Base-by-base conservation (phyloP, 2,797 vertebrate species). In the Gallinago nigripennis region DNA sequence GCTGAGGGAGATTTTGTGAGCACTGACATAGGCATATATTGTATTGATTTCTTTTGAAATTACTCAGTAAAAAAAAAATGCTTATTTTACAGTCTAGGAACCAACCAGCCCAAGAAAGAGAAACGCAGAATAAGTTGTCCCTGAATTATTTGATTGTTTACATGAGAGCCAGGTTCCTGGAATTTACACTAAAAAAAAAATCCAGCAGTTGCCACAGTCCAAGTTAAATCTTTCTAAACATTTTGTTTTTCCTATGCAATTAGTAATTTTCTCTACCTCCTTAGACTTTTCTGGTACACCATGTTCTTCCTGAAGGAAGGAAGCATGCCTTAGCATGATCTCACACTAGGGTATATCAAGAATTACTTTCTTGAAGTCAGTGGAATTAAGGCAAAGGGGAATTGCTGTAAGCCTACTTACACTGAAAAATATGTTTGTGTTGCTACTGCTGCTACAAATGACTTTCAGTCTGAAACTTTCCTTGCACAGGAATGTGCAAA, bases 1-100 rank as follows among this genome's bases (percentile, higher is more conserved):
- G 30, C 30, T 82, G 68, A 92, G 46, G 65, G 56, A 82, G 61
- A 83, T 57, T 85, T 82, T 86, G 45, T 83, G 73, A 68, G 53
- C 77, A 85, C 57, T 85, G 66, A 87, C 54, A 72, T 63, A 93
- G 90, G 58, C 57, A 79, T 63, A 71, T 83, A 50, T 54, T 78
- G 28, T 73, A 95, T 90, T 73, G 91, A 94, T 93, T 94, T 76
- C 1, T 82, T 96, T 88, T 43, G 4, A 77, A 92, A 94, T 77
- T n/a, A 61, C 39, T 94, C 46, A 28, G 19, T 35, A 2, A 66
- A 81, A 82, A 82, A 76, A 72, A 7, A 24, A 48, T 41, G 16
- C 57, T 93, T 92, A 60, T 85, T 95, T 93, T 80, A 92, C 68
- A 69, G n/a, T 71, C 46, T 37, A 64, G 56, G n/a, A 92, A 85